Base-by-base conservation (phyloP, 2,797 vertebrate species). In the Syngnathus rostellatus region DNA sequence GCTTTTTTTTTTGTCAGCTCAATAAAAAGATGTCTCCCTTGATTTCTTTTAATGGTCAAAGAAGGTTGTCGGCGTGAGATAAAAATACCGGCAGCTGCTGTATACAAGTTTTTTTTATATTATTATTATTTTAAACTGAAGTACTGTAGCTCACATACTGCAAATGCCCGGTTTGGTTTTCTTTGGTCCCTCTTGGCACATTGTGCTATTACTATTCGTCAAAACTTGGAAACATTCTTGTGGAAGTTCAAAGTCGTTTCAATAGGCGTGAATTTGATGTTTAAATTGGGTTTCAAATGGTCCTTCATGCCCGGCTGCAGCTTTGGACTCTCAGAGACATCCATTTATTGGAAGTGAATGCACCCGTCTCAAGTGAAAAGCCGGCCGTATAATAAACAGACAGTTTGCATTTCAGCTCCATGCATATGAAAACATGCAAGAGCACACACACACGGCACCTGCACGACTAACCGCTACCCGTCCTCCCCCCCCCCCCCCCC, bases 1-100 rank as follows among this genome's bases (percentile, higher is more conserved):
- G 75, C 77, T 75, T 82, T 81, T 78, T 72, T 75, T 82, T 81
- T 78, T 72, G 81, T 82, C 70, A 73, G 73, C 70, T 66, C 78
- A 75, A 79, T 81, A 75, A 84, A 84, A 87, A 69, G 78, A 45
- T 81, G 76, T 83, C 74, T 68, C 69, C 73, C 72, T 62, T 62
- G 60, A 62, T 62, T 62, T 43, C 40, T 80, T 85, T 81, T 73
- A 85, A 86, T 79, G 71, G 79, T 67, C 65, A 77, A 74, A 76
- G 68, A 68, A 64, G 65, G 69, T 76, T 73, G 82, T 75, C 71
- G 63, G 43, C 69, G 23, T 37, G 19, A 75, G 72, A 83, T 81
- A 75, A 81, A 81, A 79, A 78, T 63, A 68, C 8, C 58, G 58
- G 59, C 70, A 66, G 67, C 74, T 76, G 11, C 38, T 16, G 73